Evolutionary conservation across 2,888 invertebrate species (phyloP).

Genomic region (Pandemis heparana): DNA sequence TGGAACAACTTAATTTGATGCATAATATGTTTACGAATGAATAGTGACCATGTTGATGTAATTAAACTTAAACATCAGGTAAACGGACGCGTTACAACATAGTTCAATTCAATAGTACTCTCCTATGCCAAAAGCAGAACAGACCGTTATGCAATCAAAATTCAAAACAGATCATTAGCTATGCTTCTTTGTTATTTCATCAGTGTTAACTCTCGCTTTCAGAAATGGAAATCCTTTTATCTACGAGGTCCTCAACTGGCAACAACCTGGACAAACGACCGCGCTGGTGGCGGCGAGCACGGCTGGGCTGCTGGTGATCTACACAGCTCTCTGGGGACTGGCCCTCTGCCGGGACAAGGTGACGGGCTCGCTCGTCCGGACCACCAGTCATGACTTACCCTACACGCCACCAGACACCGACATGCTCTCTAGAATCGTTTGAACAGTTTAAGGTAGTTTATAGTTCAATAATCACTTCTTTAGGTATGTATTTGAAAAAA

Average conservation of each 20-base stretch:
- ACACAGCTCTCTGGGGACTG: slow-evolving; percentile 36
- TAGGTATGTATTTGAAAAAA: too few species aligned
- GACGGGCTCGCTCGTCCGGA: slow-evolving; percentile 37
- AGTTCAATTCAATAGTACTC: background rate
- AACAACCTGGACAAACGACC: slow-evolving; percentile 82
- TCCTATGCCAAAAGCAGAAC: too few species aligned
- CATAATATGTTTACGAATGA: too few species aligned
- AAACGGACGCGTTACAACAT: background rate
- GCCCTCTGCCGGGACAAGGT: slow-evolving; percentile 35
- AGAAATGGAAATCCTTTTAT: slow-evolving; percentile 86
- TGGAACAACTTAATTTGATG: too few species aligned
- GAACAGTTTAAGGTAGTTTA: background rate
- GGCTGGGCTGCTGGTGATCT: slow-evolving; percentile 37
- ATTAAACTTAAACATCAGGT: too few species aligned
- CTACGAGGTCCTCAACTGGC: slow-evolving; percentile 90
- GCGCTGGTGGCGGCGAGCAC: slow-evolving; percentile 54
- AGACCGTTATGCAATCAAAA: too few species aligned
- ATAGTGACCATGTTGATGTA: too few species aligned
- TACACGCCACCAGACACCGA: slow-evolving; percentile 34
- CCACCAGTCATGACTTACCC: slow-evolving; percentile 45
- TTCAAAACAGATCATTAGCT: background rate
- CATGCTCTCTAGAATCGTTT: slow-evolving; percentile 12
- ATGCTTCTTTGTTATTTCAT: background rate
- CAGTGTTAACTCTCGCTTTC: slow-evolving; percentile 46
- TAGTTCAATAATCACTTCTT: too few species aligned